Evolutionary conservation across 2,888 invertebrate species (phyloP).

Genomic region (Metacarcinus magister): DNA sequence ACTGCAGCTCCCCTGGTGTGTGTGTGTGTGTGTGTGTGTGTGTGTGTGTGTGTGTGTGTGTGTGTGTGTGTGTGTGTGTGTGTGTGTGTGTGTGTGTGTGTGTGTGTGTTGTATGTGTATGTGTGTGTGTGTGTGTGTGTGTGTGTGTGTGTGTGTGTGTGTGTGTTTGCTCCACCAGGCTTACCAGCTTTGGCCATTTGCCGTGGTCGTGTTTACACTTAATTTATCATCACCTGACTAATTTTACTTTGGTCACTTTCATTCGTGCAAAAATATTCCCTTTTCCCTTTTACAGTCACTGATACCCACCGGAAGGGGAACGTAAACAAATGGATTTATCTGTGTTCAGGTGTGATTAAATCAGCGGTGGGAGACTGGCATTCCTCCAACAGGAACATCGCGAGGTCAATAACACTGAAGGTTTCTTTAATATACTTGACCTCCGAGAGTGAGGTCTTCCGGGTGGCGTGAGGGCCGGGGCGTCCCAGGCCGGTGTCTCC

Average conservation of each 20-base stretch:
- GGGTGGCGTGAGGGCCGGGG: slow-evolving; percentile 52
- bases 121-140: background rate
- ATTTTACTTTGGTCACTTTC: slow-evolving; percentile 36
- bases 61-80: background rate
- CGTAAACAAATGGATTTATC: slow-evolving; percentile 29
- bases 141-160: slow-evolving; percentile 46
- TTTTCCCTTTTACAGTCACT: background rate
- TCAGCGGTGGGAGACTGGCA: slow-evolving; percentile 14
- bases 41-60: background rate
- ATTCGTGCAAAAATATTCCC: background rate
- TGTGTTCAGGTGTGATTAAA: background rate
- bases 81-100: slow-evolving; percentile 13
- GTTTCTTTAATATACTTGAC: slow-evolving; percentile 60
- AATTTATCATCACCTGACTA: background rate
- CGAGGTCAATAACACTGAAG: slow-evolving; percentile 40
- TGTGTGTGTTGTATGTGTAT: background rate
- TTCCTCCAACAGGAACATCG: slow-evolving; percentile 45
- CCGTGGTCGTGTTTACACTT: slow-evolving; percentile 41
- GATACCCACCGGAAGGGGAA: background rate
- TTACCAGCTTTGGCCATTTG: slow-evolving; percentile 30
- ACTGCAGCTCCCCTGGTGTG: slow-evolving; percentile 37
- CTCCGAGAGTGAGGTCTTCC: slow-evolving; percentile 65
- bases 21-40: slow-evolving; percentile 43
- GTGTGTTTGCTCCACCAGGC: background rate
- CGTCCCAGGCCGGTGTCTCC: slow-evolving; percentile 56